Conservation (phyloP, 2,888 invertebrate genomes). For the Aspidiotus rigidus region DNA sequence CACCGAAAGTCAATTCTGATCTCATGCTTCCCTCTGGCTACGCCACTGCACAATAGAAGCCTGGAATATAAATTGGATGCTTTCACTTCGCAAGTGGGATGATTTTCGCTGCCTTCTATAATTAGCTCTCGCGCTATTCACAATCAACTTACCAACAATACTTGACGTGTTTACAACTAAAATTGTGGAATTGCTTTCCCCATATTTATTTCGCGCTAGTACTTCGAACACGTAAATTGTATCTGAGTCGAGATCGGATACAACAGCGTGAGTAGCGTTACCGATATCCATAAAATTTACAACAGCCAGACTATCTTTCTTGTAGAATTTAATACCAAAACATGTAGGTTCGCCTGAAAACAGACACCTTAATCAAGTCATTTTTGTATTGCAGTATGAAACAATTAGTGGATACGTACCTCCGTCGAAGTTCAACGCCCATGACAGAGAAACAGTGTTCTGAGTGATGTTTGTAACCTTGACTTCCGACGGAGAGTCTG, state of each 20-base stretch:
- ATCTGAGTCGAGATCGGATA: constrained; percentile 65
- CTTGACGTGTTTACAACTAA: constrained; percentile 8
- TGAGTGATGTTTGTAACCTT: constrained; percentile 76
- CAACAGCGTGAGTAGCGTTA: constrained; percentile 53
- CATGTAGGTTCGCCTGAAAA: constrained; percentile 56
- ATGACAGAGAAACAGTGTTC: constrained; percentile 71
- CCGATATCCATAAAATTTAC: constrained; percentile 70
- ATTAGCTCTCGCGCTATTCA: too few species aligned
- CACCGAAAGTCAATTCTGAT: too few species aligned
- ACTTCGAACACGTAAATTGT: constrained; percentile 87
- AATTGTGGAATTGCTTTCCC: constrained; percentile 71
- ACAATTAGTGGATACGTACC: neutral
- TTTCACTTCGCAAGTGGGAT: too few species aligned
- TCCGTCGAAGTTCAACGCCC: constrained; percentile 46
- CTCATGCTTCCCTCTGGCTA: too few species aligned
- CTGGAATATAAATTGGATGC: too few species aligned
- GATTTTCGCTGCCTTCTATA: too few species aligned
- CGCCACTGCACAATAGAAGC: too few species aligned
- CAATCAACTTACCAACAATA: constrained; percentile 9
- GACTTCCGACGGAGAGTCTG: constrained; percentile 65
- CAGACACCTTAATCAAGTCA: neutral
- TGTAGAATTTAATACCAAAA: constrained; percentile 63
- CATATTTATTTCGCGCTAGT: constrained; percentile 77
- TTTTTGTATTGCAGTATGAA: neutral
- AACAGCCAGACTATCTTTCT: constrained; percentile 43